Percentiles rank a stretch among this genome's conserved stretches.
phyloP scores from a whole-genome alignment of 2,888 invertebrate genomes.

The Nemoura dubitans region DNA sequence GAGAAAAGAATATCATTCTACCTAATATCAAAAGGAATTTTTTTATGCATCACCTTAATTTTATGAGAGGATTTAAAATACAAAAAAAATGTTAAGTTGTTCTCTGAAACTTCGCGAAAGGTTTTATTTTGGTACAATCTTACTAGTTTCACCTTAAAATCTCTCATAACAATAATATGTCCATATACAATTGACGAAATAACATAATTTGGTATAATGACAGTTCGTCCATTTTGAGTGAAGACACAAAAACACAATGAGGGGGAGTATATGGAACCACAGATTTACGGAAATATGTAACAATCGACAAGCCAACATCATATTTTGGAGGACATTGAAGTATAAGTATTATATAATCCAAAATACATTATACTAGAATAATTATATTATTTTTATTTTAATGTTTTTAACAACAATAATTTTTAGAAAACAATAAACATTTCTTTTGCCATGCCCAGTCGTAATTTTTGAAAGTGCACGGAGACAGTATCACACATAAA shows the following conservation, averaged over 20 bases:
- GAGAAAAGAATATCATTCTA: no score
- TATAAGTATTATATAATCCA: background rate
- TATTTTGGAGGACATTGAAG: background rate
- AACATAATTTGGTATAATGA: background rate
- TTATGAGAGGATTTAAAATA: background rate
- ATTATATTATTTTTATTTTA: slow-evolving; percentile 7
- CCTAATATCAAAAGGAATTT: no score
- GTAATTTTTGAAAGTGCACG: background rate
- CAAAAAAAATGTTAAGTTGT: background rate
- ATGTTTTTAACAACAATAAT: background rate
- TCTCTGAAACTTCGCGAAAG: background rate
- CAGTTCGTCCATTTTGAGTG: background rate
- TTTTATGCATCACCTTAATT: no score
- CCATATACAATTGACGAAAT: background rate
- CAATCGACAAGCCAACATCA: background rate
- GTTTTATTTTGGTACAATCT: background rate
- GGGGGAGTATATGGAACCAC: background rate
- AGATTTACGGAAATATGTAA: background rate
- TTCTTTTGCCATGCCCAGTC: background rate
- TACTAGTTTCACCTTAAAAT: background rate
- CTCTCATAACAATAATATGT: background rate
- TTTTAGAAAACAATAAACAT: background rate
- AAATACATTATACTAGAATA: background rate
- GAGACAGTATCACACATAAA: background rate
- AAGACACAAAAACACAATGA: background rate